phyloP scores from a whole-genome alignment of 2,888 invertebrate species.

The Brachypterus glaber region DNA sequence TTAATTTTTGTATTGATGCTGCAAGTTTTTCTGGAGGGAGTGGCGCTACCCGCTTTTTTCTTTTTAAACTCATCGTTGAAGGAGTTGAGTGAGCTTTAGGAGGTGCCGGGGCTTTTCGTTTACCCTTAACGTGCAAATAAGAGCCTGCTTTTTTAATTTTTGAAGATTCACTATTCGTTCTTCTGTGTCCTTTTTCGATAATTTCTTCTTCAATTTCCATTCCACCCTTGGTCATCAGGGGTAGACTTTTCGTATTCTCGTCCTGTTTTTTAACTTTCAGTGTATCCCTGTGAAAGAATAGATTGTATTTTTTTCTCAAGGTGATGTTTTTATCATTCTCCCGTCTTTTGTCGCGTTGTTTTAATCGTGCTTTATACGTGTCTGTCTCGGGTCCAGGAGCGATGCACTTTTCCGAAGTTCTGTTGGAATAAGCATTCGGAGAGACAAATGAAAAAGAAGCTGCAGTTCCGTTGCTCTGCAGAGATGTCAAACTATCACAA shows the following conservation, averaged over 20 bases:
- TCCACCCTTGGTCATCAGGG: conserved; percentile 35
- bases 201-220: conserved; percentile 24
- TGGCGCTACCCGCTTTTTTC: conserved; percentile 42
- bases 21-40: conserved; percentile 34
- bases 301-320: conserved; percentile 56
- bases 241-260: conserved; percentile 37
- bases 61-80: conserved; percentile 32
- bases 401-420: conserved; percentile 41
- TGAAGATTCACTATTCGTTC: conserved; percentile 54
- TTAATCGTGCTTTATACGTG: conserved; percentile 52
- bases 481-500: conserved; percentile 55
- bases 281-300: conserved; percentile 39
- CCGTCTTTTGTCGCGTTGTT: conserved; percentile 49
- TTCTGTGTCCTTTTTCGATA: conserved; percentile 39
- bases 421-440: conserved; percentile 44
- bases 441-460: conserved; percentile 62
- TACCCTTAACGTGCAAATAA: conserved; percentile 61
- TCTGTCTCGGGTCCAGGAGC: conserved; percentile 51
- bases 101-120: conserved; percentile 63
- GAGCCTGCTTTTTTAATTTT: conserved; percentile 49
- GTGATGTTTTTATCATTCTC: conserved; percentile 53
- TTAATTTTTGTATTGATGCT: conserved; percentile 13
- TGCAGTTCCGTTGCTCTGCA: conserved; percentile 62
- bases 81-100: conserved; percentile 35
- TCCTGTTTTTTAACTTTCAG: conserved; percentile 24